Evolutionary conservation across 2,888 invertebrate genomes (phyloP).

Genomic region (Chalcis sispes): DNA sequence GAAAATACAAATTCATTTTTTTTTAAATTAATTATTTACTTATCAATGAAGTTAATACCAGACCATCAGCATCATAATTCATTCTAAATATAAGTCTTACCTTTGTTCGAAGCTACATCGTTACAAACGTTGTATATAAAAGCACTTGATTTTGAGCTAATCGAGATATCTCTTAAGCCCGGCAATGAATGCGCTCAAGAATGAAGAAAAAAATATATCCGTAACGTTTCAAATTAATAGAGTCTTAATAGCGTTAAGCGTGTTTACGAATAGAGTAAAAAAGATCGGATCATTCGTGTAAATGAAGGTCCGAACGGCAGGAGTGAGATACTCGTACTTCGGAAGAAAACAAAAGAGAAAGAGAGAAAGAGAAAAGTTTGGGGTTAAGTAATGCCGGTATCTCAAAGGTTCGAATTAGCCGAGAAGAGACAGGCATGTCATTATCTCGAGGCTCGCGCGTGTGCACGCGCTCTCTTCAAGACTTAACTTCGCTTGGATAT

Average conservation of each 20-base stretch:
- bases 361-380: conserved; percentile 18
- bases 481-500: not conserved
- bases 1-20: too few species aligned
- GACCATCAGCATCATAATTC: too few species aligned
- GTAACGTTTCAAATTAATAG: conserved; percentile 50
- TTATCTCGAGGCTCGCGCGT: conserved; percentile 54
- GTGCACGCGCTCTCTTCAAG: conserved; percentile 30
- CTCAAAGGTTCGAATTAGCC: conserved; percentile 58
- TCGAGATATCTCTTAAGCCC: conserved; percentile 17
- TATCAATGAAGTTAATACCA: too few species aligned
- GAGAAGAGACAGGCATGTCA: conserved; percentile 59
- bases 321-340: conserved; percentile 11
- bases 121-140: not conserved
- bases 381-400: conserved; percentile 54
- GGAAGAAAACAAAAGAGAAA: conserved; percentile 29
- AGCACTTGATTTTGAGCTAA: not conserved
- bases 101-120: not conserved
- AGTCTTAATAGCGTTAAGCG: conserved; percentile 47
- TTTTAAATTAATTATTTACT: too few species aligned
- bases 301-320: conserved; percentile 46
- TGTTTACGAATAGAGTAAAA: conserved; percentile 40
- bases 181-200: not conserved
- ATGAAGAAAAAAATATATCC: conserved; percentile 17
- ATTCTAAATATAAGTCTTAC: not conserved
- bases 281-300: conserved; percentile 53